A percentile compares a stretch with the other conserved stretches of the same genome.
These are phyloP conservation scores for Biston stratarius DNA, from an alignment of 2,888 invertebrate species.

Conservation along the genomic window DNA sequence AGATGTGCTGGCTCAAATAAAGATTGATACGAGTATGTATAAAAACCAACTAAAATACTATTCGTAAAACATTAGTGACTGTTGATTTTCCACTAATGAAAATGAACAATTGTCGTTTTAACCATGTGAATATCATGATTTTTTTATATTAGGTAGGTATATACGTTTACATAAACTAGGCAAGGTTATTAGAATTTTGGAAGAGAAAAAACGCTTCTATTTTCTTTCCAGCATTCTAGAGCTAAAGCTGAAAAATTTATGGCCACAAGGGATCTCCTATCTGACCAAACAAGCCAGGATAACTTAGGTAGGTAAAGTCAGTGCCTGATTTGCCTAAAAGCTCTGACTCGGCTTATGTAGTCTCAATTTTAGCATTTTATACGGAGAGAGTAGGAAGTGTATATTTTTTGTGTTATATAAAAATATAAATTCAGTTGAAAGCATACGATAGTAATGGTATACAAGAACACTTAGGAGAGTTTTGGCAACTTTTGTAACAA, in stretches of 20 bases:
- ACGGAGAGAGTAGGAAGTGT: not conserved
- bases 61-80: too few relatives aligned
- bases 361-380: constrained; percentile 22
- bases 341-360: constrained; percentile 26
- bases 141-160: not conserved
- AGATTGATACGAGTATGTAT: too few relatives aligned
- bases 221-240: constrained; percentile 21
- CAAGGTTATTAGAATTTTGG: not conserved
- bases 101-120: not conserved
- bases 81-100: too few relatives aligned
- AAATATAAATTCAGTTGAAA: not conserved
- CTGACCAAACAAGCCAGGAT: constrained; percentile 41
- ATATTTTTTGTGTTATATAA: not conserved
- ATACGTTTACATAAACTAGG: not conserved
- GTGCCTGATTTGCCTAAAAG: constrained; percentile 50
- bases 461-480: too few relatives aligned
- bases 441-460: not conserved
- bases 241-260: constrained; percentile 44
- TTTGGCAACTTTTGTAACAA: too few relatives aligned
- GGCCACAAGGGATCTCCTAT: constrained; percentile 45
- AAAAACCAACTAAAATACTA: too few relatives aligned
- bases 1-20: too few relatives aligned
- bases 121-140: not conserved
- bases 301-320: constrained; percentile 38
- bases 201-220: constrained; percentile 3